These are phyloP conservation scores for Rhopilema esculentum DNA, from an alignment of 30 jellyfish, hydroid and myxozoan genomes.

Conservation along the genomic window DNA sequence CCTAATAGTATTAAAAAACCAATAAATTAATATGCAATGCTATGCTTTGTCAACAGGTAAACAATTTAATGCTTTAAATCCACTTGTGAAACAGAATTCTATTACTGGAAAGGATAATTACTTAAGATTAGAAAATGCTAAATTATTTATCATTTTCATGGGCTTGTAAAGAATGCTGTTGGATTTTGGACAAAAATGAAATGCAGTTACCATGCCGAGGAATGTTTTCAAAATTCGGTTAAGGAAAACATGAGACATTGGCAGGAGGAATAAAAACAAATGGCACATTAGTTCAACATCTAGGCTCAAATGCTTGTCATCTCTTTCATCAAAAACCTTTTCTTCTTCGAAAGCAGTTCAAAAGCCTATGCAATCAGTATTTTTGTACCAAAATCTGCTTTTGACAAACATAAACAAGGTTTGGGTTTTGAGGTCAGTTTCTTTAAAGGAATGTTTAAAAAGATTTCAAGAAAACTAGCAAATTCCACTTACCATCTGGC, in stretches of 20 bases:
- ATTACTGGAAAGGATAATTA: neutral
- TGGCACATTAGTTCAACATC: too few relatives aligned
- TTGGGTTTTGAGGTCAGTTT: too few relatives aligned
- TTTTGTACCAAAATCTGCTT: too few relatives aligned
- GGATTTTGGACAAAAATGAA: neutral
- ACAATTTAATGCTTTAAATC: neutral
- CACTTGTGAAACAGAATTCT: neutral
- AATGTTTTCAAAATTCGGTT: too few relatives aligned
- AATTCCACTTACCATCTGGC: constrained; percentile 60
- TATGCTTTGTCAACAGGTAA: neutral
- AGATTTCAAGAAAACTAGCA: neutral
- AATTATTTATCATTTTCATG: neutral
- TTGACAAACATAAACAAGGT: too few relatives aligned
- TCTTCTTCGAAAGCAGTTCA: neutral
- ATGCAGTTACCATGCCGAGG: too few relatives aligned
- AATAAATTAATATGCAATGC: too few relatives aligned
- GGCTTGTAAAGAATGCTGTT: neutral
- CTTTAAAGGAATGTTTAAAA: too few relatives aligned
- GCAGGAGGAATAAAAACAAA: too few relatives aligned
- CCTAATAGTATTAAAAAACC: neutral
- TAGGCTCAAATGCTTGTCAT: too few relatives aligned
- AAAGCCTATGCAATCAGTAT: neutral
- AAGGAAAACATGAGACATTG: too few relatives aligned
- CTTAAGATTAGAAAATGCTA: neutral
- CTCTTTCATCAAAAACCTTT: too few relatives aligned